Base-by-base conservation (phyloP, 64 coral and sea anemone species). In the Astreopora myriophthalma region DNA sequence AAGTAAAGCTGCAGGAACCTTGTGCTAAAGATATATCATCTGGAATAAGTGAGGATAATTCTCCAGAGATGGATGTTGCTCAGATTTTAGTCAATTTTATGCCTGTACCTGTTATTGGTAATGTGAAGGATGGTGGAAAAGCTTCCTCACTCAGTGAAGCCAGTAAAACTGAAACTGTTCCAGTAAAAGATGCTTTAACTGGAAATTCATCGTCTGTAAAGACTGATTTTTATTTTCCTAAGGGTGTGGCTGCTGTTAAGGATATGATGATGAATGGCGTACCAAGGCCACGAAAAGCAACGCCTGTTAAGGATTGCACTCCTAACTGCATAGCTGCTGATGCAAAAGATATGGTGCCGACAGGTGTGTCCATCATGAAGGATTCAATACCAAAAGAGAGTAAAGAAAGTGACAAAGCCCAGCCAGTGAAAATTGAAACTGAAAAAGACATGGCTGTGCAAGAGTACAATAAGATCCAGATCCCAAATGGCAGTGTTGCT, bases 11-110 rank as follows among this genome's bases (percentile, higher is more conserved):
- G 28, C 29, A 31, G 8, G 58, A 58, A 58, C 27, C 24, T 25
- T 13, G 34, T 26, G 16, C 25, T 28, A 48, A n/a, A 74, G 16
- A 38, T 11, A 83, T 11, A 11, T 62, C 19, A 13, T 16, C 37
- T 63, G 79, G 65, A n/a, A 37, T 63, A 22, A 37, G 20, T n/a
- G 19, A 83, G 1, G 66, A 76, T 28, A 44, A 70, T 62, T 96
- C 91, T 61, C 52, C 85, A 69, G 94, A 96, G 39, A 86, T 96
- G 48, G 94, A 96, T 71, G 90, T 96, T 28, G 94, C 94, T n/a
- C 90, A 88, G 71, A 96, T 96, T 71, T 86, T 96, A 24, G 60
- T 93, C 35, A 83, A 92, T 85, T 86, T 82, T 19, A 96, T 96
- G 86, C 94, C 75, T 39, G 90, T 92, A 3, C 94, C 94, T 19